Evolutionary conservation across 2,113 vertebrate genomes (phyloP).

Genomic region (Rhynchopsitta pachyrhyncha): DNA sequence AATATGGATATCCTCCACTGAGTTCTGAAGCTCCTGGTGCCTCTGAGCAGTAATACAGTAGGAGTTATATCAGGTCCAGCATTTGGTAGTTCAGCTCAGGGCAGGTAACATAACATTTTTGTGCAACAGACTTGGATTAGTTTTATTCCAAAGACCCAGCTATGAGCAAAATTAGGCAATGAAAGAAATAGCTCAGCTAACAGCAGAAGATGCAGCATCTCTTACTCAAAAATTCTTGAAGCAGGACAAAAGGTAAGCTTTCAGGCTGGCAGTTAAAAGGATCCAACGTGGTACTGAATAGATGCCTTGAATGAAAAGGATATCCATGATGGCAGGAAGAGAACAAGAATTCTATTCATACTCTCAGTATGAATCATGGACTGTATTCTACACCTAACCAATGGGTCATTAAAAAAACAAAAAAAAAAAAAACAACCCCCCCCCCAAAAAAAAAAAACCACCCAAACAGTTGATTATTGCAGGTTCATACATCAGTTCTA

Average conservation of each 20-base stretch:
- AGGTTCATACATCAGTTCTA: background rate
- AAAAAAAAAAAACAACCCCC: no score
- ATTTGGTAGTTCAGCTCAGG: background rate
- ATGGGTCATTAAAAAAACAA: background rate
- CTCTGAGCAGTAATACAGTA: background rate
- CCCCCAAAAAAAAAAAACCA: background rate
- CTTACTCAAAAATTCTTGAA: background rate
- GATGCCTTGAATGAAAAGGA: background rate
- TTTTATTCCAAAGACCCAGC: background rate
- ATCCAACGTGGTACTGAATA: background rate
- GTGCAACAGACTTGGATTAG: background rate
- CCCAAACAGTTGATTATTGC: background rate
- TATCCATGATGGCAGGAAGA: background rate
- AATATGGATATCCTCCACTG: background rate
- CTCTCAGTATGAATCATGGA: no score
- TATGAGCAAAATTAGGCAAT: background rate
- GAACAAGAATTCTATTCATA: background rate
- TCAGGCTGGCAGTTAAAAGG: background rate
- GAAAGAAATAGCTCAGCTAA: background rate
- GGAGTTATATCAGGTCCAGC: background rate
- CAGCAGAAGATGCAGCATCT: background rate
- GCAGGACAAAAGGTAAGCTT: background rate
- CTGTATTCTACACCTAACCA: background rate
- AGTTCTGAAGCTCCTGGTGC: background rate
- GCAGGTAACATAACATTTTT: background rate